Conservation (phyloP, 1,140 invertebrate genomes). For the Drosophila varians region DNA sequence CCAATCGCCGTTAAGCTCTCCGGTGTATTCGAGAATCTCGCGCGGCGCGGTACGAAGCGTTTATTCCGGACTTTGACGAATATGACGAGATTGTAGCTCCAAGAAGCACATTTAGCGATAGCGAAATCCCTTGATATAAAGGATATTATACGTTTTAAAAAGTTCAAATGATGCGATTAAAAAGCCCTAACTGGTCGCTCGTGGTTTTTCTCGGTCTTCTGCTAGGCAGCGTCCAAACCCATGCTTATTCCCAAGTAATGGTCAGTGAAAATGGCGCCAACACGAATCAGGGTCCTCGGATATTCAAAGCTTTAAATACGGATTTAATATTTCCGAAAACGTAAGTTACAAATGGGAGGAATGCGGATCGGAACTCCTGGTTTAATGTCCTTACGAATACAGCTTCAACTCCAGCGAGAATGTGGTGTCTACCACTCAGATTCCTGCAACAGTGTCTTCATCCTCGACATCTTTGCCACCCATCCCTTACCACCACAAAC, state of each 20-base stretch:
- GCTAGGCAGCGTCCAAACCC: slow-evolving; percentile 10
- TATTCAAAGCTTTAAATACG: slow-evolving; percentile 76
- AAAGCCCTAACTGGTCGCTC: slow-evolving; percentile 35
- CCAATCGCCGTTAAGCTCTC: slow-evolving; percentile 29
- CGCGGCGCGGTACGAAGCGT: slow-evolving; percentile 44
- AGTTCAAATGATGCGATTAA: slow-evolving; percentile 34
- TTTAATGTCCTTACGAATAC: slow-evolving; percentile 1
- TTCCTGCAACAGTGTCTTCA: slow-evolving; percentile 18
- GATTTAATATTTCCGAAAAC: slow-evolving; percentile 79
- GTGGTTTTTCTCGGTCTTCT: slow-evolving; percentile 29
- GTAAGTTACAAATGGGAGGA: slow-evolving; percentile 44
- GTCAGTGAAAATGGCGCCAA: slow-evolving; percentile 24
- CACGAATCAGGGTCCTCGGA: slow-evolving; percentile 64
- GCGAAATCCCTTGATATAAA: background rate
- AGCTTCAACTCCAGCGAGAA: slow-evolving; percentile 77
- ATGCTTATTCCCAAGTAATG: slow-evolving; percentile 67
- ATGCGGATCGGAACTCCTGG: background rate
- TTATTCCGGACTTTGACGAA: slow-evolving; percentile 32
- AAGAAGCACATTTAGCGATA: slow-evolving; percentile 12
- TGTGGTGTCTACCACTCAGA: slow-evolving; percentile 63
- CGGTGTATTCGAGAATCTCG: slow-evolving; percentile 53
- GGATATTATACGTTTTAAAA: background rate
- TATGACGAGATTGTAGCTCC: slow-evolving; percentile 44
- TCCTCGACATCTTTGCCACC: slow-evolving; percentile 28
- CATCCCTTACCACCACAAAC: slow-evolving; percentile 65